Evolutionary conservation across 2,113 vertebrate species (phyloP).

Genomic region (Damaliscus lunatus): DNA sequence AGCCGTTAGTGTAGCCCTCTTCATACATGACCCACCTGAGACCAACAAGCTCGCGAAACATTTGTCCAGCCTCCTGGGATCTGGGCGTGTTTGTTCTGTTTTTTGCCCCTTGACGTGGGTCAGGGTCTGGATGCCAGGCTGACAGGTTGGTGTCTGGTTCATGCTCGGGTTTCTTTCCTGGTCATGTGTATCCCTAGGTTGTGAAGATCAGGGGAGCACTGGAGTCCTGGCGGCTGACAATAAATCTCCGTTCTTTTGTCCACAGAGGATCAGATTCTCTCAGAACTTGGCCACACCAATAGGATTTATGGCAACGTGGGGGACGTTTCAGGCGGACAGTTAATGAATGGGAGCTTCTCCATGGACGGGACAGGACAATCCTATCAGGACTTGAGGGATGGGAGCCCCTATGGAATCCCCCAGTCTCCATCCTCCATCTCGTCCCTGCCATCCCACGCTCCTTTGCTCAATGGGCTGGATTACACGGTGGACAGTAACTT

Average conservation of each 20-base stretch:
- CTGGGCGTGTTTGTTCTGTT: not conserved
- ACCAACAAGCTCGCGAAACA: not conserved
- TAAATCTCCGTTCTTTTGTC: constrained; percentile 72
- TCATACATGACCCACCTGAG: not conserved
- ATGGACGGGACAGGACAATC: constrained; percentile 91
- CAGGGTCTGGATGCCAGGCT: not conserved
- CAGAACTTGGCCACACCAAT: constrained; percentile 92
- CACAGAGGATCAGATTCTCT: constrained; percentile 97
- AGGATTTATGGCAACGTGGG: constrained; percentile 91
- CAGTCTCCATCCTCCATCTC: constrained; percentile 97
- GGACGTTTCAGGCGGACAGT: constrained; percentile 86
- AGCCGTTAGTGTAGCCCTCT: not conserved
- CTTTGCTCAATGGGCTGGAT: constrained; percentile 93
- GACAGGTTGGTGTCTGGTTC: not conserved
- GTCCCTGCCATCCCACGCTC: constrained; percentile 93
- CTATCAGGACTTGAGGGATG: constrained; percentile 93
- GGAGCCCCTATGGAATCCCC: constrained; percentile 94
- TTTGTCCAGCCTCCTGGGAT: not conserved
- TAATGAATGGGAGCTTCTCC: constrained; percentile 92
- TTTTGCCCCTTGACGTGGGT: not conserved
- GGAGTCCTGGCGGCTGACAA: not conserved
- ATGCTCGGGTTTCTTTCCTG: not conserved
- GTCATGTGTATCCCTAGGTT: not conserved
- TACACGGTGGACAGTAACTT: constrained; percentile 91
- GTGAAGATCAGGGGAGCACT: not conserved